A percentile compares a stretch with the other conserved stretches of the same genome.
Evolutionary conservation across 2,113 vertebrate genomes (phyloP).

Genomic region (Guaruba guarouba): DNA sequence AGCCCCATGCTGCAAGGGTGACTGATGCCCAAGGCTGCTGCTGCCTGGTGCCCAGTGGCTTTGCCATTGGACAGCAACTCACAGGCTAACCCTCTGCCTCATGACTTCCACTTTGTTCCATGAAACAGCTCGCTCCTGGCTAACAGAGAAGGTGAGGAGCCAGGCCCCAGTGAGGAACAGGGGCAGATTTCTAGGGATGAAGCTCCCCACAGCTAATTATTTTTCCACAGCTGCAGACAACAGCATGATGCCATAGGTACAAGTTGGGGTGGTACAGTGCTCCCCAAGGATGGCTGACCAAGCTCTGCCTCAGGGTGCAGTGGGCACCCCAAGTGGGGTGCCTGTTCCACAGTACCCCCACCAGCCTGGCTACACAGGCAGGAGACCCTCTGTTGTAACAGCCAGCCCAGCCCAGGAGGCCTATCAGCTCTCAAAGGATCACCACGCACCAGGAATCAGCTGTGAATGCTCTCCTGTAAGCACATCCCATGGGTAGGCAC

Average conservation of each 20-base stretch:
- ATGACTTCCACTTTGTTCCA: rapidly evolving
- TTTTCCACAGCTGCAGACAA: not conserved
- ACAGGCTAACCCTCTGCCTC: not conserved
- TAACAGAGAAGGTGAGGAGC: not conserved
- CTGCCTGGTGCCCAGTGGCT: not conserved
- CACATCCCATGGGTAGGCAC: not conserved
- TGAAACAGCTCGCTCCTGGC: not conserved
- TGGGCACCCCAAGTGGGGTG: too few relatives aligned
- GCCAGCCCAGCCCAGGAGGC: not conserved
- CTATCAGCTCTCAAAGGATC: not conserved
- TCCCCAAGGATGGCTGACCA: not conserved
- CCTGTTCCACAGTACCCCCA: not conserved
- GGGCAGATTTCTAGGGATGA: not conserved
- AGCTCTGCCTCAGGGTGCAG: not conserved
- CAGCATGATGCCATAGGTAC: not conserved
- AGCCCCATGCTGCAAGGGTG: rapidly evolving
- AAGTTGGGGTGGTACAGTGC: not conserved
- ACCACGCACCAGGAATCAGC: not conserved
- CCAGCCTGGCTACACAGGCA: not conserved
- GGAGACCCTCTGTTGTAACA: not conserved
- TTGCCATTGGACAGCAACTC: not conserved
- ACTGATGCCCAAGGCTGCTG: not conserved
- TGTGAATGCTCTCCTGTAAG: not conserved
- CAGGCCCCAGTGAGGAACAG: not conserved
- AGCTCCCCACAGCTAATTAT: not conserved